These are phyloP conservation scores for Ceratosolen solmsi DNA, from an alignment of 1,140 invertebrate genomes.

Conservation along the genomic window DNA sequence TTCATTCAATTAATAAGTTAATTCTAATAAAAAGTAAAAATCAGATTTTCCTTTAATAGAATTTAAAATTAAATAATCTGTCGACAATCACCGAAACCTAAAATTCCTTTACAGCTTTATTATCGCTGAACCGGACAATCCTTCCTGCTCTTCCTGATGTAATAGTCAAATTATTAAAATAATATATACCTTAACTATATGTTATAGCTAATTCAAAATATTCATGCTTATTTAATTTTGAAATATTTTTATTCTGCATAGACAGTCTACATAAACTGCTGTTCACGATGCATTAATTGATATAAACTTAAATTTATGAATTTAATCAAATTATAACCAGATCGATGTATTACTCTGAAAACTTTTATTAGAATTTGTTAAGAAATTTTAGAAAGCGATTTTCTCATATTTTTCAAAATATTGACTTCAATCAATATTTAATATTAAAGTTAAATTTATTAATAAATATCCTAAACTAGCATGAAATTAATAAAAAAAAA, in stretches of 20 bases:
- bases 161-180: constrained; percentile 34
- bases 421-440: no score
- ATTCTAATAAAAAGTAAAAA: constrained; percentile 11
- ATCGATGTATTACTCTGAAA: no score
- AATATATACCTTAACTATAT: constrained; percentile 6
- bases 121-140: constrained; percentile 48
- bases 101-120: constrained; percentile 35
- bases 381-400: no score
- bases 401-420: no score
- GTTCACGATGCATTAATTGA: no score
- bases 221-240: neutral
- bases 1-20: no score
- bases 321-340: no score
- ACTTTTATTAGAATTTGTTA: no score
- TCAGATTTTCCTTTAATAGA: neutral
- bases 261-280: neutral
- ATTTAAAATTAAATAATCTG: constrained; percentile 35
- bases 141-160: constrained; percentile 35
- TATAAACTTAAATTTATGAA: no score
- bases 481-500: no score
- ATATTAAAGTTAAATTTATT: no score
- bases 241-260: neutral
- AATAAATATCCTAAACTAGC: no score
- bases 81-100: constrained; percentile 46
- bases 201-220: neutral